A percentile compares a stretch with the other conserved stretches of the same genome.
Conservation (phyloP, 2,888 invertebrate species). For the Willowsia nigromaculata region DNA sequence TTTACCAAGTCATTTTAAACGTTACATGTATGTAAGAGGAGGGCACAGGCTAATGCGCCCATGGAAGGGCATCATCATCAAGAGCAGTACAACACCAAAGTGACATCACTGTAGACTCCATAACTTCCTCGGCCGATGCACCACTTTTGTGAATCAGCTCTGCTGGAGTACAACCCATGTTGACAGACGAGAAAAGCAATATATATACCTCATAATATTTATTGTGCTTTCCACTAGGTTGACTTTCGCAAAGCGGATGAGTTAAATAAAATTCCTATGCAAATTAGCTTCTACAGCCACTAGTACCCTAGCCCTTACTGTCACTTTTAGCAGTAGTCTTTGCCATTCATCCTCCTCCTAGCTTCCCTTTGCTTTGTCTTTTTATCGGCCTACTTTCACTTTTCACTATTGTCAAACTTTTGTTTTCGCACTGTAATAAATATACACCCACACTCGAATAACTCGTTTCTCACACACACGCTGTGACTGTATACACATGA, state of each 20-base stretch:
- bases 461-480: background rate
- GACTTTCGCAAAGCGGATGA: background rate
- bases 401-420: conserved; percentile 8
- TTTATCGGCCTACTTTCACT: conserved; percentile 25
- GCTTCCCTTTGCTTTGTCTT: background rate
- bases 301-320: background rate
- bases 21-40: background rate
- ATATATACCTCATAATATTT: background rate
- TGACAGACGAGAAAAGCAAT: background rate
- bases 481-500: background rate
- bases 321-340: background rate
- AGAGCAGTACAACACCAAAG: too few species aligned
- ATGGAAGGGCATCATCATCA: background rate
- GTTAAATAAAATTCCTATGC: conserved; percentile 30
- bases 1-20: background rate
- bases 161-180: background rate
- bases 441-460: conserved; percentile 21
- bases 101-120: background rate
- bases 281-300: conserved; percentile 4
- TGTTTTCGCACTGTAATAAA: conserved; percentile 17
- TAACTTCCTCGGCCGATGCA: background rate
- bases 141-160: background rate
- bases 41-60: background rate
- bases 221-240: background rate
- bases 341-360: background rate